These are phyloP conservation scores for Megalonaias nervosa DNA, from an alignment of 1,140 invertebrate species.

Conservation along the genomic window DNA sequence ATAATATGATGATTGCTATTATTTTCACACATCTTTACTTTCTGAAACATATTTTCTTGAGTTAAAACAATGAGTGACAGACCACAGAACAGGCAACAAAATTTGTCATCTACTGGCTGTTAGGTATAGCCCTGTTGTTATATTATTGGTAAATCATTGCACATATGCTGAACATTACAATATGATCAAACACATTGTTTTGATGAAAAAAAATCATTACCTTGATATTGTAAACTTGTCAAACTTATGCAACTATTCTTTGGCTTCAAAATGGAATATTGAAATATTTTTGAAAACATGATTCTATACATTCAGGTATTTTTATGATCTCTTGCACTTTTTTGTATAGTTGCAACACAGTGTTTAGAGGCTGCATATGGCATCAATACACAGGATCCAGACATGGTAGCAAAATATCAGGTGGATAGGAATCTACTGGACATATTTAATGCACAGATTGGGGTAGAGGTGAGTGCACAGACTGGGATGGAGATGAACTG, in stretches of 20 bases:
- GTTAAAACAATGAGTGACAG: no score
- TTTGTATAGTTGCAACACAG: constrained; percentile 80
- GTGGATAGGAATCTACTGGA: constrained; percentile 59
- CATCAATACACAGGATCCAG: constrained; percentile 68
- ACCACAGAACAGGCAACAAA: no score
- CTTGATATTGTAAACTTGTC: neutral
- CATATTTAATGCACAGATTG: constrained; percentile 62
- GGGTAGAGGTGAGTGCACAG: constrained; percentile 48
- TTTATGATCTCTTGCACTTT: neutral
- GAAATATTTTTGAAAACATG: neutral
- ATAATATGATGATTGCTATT: no score
- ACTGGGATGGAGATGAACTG: no score
- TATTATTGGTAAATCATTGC: no score
- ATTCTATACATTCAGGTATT: neutral
- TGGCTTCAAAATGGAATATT: neutral
- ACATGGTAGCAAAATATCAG: constrained; percentile 51
- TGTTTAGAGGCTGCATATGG: constrained; percentile 88
- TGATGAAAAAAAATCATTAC: neutral
- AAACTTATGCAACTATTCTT: neutral
- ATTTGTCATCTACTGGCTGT: no score
- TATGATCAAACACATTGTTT: neutral
- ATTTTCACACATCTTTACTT: no score
- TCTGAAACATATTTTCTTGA: no score
- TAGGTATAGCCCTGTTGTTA: no score
- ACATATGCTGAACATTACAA: neutral